phyloP scores from a whole-genome alignment of 2,888 invertebrate species.

The Galerucella nymphaeae region DNA sequence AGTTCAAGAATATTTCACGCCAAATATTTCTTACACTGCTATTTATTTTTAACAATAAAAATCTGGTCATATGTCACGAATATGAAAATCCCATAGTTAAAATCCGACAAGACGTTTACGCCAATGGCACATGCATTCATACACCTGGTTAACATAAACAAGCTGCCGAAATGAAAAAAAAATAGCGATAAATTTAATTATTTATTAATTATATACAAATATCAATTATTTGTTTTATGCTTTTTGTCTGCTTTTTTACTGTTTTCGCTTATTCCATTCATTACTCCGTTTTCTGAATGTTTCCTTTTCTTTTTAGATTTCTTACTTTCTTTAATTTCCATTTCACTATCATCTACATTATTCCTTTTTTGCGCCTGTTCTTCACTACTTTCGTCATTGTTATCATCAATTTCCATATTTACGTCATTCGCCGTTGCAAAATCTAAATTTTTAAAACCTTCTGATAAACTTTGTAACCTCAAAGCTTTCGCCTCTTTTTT shows the following conservation, averaged over 20 bases:
- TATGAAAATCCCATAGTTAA: too few relatives aligned
- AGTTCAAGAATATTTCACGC: too few relatives aligned
- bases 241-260: slow-evolving; percentile 15
- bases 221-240: slow-evolving; percentile 11
- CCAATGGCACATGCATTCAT: too few relatives aligned
- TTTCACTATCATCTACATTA: not conserved
- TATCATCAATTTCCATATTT: slow-evolving; percentile 28
- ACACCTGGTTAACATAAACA: too few relatives aligned
- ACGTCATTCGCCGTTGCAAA: slow-evolving; percentile 29
- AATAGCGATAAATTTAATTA: not conserved
- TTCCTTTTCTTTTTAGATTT: slow-evolving; percentile 22
- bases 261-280: slow-evolving; percentile 18
- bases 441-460: slow-evolving; percentile 57
- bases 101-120: too few relatives aligned
- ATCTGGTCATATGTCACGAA: too few relatives aligned
- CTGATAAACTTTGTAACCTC: slow-evolving; percentile 64
- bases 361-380: slow-evolving; percentile 6
- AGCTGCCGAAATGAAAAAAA: not conserved
- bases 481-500: slow-evolving; percentile 66
- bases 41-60: too few relatives aligned
- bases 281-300: not conserved
- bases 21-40: too few relatives aligned
- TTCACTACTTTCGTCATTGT: not conserved
- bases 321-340: not conserved
- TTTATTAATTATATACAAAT: slow-evolving; percentile 3